These are phyloP conservation scores for Parazoanthus swiftii DNA, from an alignment of 92 coral and sea anemone genomes.

Conservation along the genomic window DNA sequence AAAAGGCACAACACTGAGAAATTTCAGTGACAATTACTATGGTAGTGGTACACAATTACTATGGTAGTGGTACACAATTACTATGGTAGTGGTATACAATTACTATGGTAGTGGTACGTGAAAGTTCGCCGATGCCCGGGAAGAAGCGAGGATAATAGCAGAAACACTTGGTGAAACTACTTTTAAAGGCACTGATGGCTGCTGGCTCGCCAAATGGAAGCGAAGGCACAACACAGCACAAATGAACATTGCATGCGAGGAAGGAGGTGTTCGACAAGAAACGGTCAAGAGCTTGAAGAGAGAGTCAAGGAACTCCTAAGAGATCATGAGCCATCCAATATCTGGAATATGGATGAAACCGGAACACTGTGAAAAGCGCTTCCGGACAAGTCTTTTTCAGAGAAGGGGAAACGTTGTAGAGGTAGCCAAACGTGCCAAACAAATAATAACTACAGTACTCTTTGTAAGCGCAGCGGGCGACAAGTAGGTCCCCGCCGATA, in stretches of 20 bases:
- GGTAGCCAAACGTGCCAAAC: slow-evolving; percentile 55
- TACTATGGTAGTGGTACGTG: slow-evolving; percentile 60
- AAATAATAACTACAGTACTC: slow-evolving; percentile 38
- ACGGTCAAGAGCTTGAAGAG: slow-evolving; percentile 56
- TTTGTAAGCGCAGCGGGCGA: slow-evolving; percentile 36
- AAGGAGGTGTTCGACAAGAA: background rate
- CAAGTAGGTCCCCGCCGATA: slow-evolving; percentile 39
- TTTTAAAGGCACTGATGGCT: slow-evolving; percentile 53
- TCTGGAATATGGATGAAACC: slow-evolving; percentile 57
- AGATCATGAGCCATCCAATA: slow-evolving; percentile 46
- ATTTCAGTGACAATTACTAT: too few relatives aligned
- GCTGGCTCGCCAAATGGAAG: slow-evolving; percentile 64
- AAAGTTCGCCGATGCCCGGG: slow-evolving; percentile 49
- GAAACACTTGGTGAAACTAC: slow-evolving; percentile 48
- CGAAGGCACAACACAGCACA: slow-evolving; percentile 46
- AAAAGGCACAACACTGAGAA: too few relatives aligned
- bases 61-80: background rate
- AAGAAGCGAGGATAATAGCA: slow-evolving; percentile 57
- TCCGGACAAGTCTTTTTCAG: slow-evolving; percentile 45
- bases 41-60: too few relatives aligned
- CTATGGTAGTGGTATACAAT: slow-evolving; percentile 59
- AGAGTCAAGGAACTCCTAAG: slow-evolving; percentile 18
- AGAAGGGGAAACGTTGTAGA: slow-evolving; percentile 43
- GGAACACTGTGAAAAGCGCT: slow-evolving; percentile 49
- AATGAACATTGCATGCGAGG: slow-evolving; percentile 5